A percentile compares a stretch with the other conserved stretches of the same genome.
Evolutionary conservation across 2,888 invertebrate species (phyloP).

Genomic region (Cheilosia pagana): DNA sequence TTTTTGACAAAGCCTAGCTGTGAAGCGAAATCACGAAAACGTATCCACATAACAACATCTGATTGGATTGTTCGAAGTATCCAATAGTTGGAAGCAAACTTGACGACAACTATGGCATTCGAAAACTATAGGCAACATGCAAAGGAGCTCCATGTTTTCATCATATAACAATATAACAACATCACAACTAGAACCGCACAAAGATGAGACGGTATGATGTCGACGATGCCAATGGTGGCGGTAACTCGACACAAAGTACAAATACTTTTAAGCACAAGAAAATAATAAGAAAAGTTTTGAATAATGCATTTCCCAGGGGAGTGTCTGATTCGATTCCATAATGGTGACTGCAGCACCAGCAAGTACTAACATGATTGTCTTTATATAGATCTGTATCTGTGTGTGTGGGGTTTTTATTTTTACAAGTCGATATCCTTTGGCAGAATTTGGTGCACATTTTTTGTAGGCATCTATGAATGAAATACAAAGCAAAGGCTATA

Average conservation of each 20-base stretch:
- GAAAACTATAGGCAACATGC: conserved; percentile 51
- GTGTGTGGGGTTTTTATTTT: conserved; percentile 13
- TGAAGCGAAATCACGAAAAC: conserved; percentile 10
- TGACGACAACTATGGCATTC: conserved; percentile 27
- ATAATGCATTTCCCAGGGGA: conserved; percentile 73
- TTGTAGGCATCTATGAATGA: conserved; percentile 17
- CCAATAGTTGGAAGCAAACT: background rate
- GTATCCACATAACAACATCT: conserved; percentile 13
- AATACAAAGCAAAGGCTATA: conserved; percentile 17
- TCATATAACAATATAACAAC: conserved; percentile 21
- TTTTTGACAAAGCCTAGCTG: conserved; percentile 35
- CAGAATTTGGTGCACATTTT: conserved; percentile 28
- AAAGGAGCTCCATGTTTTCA: conserved; percentile 38
- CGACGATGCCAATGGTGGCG: conserved; percentile 17
- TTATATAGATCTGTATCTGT: conserved; percentile 26
- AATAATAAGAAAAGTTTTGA: conserved; percentile 75
- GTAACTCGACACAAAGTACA: conserved; percentile 24
- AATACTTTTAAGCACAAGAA: conserved; percentile 52
- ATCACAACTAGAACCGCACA: conserved; percentile 19
- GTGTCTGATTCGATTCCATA: conserved; percentile 64
- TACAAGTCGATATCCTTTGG: conserved; percentile 30
- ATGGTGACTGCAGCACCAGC: conserved; percentile 17
- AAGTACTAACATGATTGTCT: conserved; percentile 57
- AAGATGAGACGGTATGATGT: conserved; percentile 6
- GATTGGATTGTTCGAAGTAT: conserved; percentile 45